phyloP scores from a whole-genome alignment of 2,113 vertebrate genomes.

The Tetraodon nigroviridis region DNA sequence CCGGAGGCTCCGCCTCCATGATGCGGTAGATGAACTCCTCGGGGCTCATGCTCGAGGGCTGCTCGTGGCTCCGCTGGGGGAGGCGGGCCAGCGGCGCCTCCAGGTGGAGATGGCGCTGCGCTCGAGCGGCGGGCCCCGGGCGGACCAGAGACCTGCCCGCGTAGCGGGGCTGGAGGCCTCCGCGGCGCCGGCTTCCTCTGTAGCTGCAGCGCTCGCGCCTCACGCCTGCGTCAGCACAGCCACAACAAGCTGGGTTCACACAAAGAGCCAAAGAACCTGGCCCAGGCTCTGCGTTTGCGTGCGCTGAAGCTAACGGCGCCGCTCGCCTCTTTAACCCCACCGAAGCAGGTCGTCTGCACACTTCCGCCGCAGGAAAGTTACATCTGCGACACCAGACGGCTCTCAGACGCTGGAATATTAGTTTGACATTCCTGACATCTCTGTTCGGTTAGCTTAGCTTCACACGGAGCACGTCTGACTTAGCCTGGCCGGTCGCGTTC shows the following conservation, averaged over 20 bases:
- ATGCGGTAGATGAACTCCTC: constrained; percentile 88
- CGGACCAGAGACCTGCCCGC: constrained; percentile 50
- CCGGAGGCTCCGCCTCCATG: constrained; percentile 89
- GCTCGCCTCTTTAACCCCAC: no score
- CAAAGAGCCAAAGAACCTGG: no score
- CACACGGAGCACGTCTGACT: no score
- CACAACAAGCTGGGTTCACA: neutral
- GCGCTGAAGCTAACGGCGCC: no score
- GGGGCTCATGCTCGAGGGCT: constrained; percentile 71
- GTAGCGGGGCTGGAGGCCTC: constrained; percentile 67
- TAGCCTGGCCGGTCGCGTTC: no score
- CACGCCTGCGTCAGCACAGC: constrained; percentile 70
- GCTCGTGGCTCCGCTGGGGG: constrained; percentile 46
- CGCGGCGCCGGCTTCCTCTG: constrained; percentile 75
- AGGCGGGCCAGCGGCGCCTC: constrained; percentile 50
- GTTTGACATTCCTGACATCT: neutral
- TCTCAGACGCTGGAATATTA: neutral
- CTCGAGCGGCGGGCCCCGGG: constrained; percentile 46
- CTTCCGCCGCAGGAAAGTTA: neutral
- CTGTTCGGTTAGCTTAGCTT: neutral
- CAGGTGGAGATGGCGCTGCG: constrained; percentile 52
- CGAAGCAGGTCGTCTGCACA: neutral
- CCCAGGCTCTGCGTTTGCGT: no score
- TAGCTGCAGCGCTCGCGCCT: constrained; percentile 88
- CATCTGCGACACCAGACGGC: neutral